phyloP scores from a whole-genome alignment of 2,888 invertebrate genomes.

The Flexamia atlantica region DNA sequence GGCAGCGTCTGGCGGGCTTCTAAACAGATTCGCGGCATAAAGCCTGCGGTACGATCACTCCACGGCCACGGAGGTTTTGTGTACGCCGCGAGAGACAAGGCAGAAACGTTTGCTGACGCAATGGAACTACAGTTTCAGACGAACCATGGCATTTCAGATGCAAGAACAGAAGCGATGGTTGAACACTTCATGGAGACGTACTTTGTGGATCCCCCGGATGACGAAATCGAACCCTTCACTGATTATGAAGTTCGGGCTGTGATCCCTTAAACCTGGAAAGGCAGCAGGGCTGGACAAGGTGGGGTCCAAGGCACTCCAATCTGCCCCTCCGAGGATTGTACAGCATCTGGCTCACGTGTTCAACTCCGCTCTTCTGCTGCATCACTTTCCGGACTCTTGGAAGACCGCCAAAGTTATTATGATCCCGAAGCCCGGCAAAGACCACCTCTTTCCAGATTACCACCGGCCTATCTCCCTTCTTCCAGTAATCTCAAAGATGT shows the following conservation, averaged over 20 bases:
- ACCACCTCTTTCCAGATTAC: conserved; percentile 2
- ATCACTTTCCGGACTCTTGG: neutral
- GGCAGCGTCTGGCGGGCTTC: no score
- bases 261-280: neutral
- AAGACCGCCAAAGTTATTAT: neutral
- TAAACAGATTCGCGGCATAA: neutral
- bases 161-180: no score
- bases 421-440: neutral
- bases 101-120: conserved; percentile 48
- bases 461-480: conserved; percentile 1
- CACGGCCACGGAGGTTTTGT: neutral
- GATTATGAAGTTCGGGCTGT: neutral
- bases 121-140: conserved; percentile 31
- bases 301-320: neutral
- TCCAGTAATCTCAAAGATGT: neutral
- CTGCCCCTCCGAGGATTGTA: neutral
- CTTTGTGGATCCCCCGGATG: neutral
- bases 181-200: no score
- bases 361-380: neutral
- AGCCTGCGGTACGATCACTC: neutral
- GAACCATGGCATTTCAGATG: no score
- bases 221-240: neutral
- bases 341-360: neutral
- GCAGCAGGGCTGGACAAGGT: neutral
- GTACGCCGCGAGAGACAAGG: neutral